Percentiles rank a stretch among this genome's conserved stretches.
phyloP scores from a whole-genome alignment of 2,797 vertebrate genomes.

The Amazonetta brasiliensis region DNA sequence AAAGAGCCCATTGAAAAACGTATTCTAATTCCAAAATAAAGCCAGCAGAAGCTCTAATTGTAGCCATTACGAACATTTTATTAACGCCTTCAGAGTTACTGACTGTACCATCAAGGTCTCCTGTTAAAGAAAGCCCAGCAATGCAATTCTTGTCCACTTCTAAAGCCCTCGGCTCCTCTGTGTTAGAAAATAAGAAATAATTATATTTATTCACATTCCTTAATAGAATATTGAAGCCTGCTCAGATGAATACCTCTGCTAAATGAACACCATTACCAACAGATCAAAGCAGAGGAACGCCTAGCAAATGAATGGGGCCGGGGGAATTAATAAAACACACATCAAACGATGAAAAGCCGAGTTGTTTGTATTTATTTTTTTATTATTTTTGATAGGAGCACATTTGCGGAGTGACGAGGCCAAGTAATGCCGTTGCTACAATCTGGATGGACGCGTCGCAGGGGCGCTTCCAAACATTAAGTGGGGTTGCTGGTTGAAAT shows the following conservation, averaged over 20 bases:
- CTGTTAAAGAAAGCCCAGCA: not conserved
- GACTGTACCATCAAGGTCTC: not conserved
- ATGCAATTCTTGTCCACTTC: not conserved
- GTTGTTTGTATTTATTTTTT: not conserved
- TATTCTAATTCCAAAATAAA: not conserved
- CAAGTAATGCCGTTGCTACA: not conserved
- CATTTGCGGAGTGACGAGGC: not conserved
- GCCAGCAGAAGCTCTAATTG: not conserved
- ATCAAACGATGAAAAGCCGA: not conserved
- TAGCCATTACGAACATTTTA: not conserved
- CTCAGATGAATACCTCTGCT: not conserved
- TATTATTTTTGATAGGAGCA: not conserved
- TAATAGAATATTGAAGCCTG: not conserved
- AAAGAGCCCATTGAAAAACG: not conserved
- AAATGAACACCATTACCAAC: not conserved
- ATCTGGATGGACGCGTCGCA: not conserved
- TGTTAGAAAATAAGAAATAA: constrained; percentile 16
- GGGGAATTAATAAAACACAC: constrained; percentile 24
- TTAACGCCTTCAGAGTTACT: not conserved
- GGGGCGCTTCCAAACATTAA: too few species aligned
- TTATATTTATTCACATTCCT: constrained; percentile 10
- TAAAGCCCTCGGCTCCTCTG: not conserved
- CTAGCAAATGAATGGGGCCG: not conserved
- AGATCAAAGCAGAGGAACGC: constrained; percentile 5
- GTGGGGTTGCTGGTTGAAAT: too few species aligned